phyloP scores from a whole-genome alignment of 2,797 vertebrate genomes.

The Gymnocypris eckloni region DNA sequence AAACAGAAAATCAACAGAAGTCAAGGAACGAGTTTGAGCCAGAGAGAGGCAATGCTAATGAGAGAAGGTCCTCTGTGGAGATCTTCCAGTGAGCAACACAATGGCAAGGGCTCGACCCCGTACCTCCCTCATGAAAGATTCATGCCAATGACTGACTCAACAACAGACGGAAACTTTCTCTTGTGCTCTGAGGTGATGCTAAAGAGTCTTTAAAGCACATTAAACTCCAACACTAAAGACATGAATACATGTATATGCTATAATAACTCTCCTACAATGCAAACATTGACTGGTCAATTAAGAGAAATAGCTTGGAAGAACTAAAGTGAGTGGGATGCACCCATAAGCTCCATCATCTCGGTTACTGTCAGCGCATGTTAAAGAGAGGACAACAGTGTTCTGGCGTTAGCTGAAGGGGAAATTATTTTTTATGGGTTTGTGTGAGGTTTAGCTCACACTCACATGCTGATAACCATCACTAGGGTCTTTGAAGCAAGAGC shows the following conservation, averaged over 20 bases:
- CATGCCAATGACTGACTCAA: slow-evolving; percentile 16
- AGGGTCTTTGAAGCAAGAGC: background rate
- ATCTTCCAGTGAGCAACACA: slow-evolving; percentile 39
- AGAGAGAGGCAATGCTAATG: slow-evolving; percentile 33
- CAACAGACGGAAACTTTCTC: slow-evolving; percentile 25
- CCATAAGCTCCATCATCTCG: slow-evolving; percentile 1
- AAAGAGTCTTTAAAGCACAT: slow-evolving; percentile 13
- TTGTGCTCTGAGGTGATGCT: slow-evolving; percentile 18
- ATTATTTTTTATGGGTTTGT: background rate
- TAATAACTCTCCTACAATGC: background rate
- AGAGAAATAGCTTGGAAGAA: background rate
- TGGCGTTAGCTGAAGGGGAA: background rate
- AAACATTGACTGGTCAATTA: slow-evolving; percentile 16
- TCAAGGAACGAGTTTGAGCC: slow-evolving; percentile 23
- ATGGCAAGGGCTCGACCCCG: slow-evolving; percentile 38
- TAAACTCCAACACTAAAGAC: background rate
- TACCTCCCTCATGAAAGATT: slow-evolving; percentile 47
- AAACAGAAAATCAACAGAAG: slow-evolving; percentile 33
- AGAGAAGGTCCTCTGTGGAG: slow-evolving; percentile 33
- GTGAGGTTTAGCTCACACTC: background rate
- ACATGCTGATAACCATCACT: background rate
- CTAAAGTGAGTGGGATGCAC: background rate
- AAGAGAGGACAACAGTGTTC: background rate
- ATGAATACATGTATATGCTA: slow-evolving; percentile 8
- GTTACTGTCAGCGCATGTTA: background rate